Evolutionary conservation across 2,113 vertebrate genomes (phyloP).

Genomic region (Stegastes partitus): DNA sequence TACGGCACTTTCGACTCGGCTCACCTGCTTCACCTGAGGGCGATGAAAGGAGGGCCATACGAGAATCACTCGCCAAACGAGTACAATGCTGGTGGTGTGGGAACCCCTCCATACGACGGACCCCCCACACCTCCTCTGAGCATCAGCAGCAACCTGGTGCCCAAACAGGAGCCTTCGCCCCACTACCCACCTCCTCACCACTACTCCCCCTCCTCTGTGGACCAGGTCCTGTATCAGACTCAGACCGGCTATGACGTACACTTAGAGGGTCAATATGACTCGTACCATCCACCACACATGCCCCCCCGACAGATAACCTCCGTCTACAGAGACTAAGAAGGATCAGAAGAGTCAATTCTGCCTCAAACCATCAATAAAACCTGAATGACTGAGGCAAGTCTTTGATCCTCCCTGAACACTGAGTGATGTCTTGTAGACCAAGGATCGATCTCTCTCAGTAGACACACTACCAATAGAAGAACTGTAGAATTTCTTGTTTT

Average conservation of each 20-base stretch:
- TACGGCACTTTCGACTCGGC: conserved; percentile 93
- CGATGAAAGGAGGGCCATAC: conserved; percentile 89
- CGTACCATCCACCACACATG: conserved; percentile 85
- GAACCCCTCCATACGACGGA: conserved; percentile 92
- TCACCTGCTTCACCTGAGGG: conserved; percentile 92
- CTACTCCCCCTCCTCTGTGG: conserved; percentile 83
- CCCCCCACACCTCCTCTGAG: conserved; percentile 94
- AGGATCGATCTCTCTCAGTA: conserved; percentile 17
- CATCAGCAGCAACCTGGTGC: conserved; percentile 92
- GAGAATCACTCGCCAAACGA: conserved; percentile 88
- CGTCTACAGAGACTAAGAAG: conserved; percentile 90
- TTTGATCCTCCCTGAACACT: conserved; percentile 18
- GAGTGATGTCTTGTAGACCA: conserved; percentile 21
- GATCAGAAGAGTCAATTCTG: neutral
- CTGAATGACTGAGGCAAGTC: neutral
- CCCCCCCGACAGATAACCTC: conserved; percentile 87
- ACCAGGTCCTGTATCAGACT: conserved; percentile 89
- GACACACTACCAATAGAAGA: conserved; percentile 23
- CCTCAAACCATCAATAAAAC: neutral
- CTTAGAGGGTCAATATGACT: conserved; percentile 90
- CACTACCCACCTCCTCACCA: conserved; percentile 79
- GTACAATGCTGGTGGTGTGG: conserved; percentile 77
- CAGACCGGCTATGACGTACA: conserved; percentile 88
- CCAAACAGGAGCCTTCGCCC: conserved; percentile 92
- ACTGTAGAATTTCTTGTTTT: conserved; percentile 18